phyloP scores from a whole-genome alignment of 2,888 invertebrate species.

The Plemyria rubiginata region DNA sequence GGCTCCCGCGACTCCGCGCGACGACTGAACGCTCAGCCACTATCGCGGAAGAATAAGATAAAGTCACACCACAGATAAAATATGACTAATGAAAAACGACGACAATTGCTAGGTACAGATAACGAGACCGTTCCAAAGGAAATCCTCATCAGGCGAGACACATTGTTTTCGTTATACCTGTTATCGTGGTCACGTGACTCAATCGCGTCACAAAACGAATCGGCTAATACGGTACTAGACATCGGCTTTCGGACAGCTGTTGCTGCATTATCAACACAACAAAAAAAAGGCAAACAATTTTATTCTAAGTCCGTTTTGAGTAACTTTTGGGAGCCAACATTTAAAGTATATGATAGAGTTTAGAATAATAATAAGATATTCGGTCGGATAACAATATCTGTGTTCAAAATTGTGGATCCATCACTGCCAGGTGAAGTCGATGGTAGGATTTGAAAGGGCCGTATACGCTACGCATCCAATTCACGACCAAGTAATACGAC shows the following conservation, averaged over 20 bases:
- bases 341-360: not conserved
- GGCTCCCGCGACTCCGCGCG: constrained; percentile 26
- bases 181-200: constrained; percentile 26
- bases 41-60: constrained; percentile 63
- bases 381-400: not conserved
- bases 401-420: not conserved
- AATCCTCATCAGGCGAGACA: constrained; percentile 34
- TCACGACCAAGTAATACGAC: constrained; percentile 2
- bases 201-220: not conserved
- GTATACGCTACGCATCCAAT: not conserved
- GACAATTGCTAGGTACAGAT: constrained; percentile 44
- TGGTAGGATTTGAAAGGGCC: not conserved
- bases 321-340: not conserved
- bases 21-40: constrained; percentile 47
- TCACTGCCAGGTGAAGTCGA: not conserved
- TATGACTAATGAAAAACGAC: constrained; percentile 63
- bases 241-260: too few species aligned
- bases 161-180: constrained; percentile 38
- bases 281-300: not conserved
- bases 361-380: not conserved
- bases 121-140: constrained; percentile 45
- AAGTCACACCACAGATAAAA: constrained; percentile 63
- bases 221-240: too few species aligned
- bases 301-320: not conserved
- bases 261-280: not conserved